Percentiles rank a stretch among this genome's conserved stretches.
Conservation (phyloP, 2,113 vertebrate genomes). For the Stictonetta naevosa region DNA sequence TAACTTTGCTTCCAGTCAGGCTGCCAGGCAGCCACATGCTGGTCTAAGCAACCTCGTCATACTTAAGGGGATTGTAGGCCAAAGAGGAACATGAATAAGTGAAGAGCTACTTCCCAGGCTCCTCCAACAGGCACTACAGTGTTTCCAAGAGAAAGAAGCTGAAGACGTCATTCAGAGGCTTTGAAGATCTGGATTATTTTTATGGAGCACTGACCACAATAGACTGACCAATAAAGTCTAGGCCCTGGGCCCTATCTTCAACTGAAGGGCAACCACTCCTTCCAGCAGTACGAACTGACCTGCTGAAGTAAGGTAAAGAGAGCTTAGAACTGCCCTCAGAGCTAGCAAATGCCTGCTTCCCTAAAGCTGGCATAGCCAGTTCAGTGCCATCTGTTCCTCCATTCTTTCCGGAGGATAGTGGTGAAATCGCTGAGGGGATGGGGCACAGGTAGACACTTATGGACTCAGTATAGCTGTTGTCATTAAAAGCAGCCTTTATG, state of each 20-base stretch:
- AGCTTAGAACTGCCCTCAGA: not conserved
- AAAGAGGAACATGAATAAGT: constrained; percentile 4
- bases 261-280: not conserved
- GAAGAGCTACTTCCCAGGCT: not conserved
- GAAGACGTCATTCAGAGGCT: not conserved
- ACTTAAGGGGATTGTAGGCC: constrained; percentile 31
- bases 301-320: not conserved
- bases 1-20: not conserved
- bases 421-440: not conserved
- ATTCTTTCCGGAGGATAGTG: not conserved
- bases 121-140: not conserved
- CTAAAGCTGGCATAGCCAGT: not conserved
- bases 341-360: not conserved
- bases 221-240: not conserved
- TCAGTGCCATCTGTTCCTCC: not conserved
- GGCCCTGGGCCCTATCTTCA: not conserved
- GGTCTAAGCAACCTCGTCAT: not conserved
- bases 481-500: not conserved
- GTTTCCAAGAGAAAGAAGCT: not conserved
- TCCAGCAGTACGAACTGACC: not conserved
- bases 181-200: not conserved
- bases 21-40: constrained; percentile 23
- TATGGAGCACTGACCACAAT: not conserved
- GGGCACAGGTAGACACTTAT: not conserved
- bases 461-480: not conserved